Evolutionary conservation across 2,113 vertebrate species (phyloP), one percentile per base, ranked within the genome.

Genomic region (Nymphicus hollandicus): DNA sequence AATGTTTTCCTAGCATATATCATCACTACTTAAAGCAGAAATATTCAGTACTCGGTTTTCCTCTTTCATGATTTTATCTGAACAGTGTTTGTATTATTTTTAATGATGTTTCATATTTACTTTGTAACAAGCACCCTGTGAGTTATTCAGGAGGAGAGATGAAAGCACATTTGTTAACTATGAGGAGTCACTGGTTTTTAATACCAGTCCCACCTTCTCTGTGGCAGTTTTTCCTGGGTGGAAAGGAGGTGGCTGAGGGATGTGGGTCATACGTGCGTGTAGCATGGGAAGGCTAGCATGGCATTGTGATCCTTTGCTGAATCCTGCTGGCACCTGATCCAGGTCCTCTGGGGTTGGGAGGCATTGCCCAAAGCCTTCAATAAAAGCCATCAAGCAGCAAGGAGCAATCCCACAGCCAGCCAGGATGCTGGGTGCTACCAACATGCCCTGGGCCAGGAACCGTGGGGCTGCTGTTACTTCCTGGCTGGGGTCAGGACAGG

Each of bases 21-120:
- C 41, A 47, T 91, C 29, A 47, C 65, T 78, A 31, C 37, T 86
- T 84, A 84, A 78, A 74, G 46, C 19, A 88, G 43, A 88, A 93
- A 55, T 92, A 93, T 33, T 86, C 46, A 37, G 9, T 60, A n/a
- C 65, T 10, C 1, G 0, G 83, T 88, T 63, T 29, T 81, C 23
- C 6, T 80, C n/a, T 84, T 93, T 63, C 43, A 17, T 27, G n/a
- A 43, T 56, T 83, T 35, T 64, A 27, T 58, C 46, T 74, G 55
- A 88, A 24, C 3, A 63, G 4, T 43, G 10, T 60, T 87, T 81
- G 29, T 78, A 47, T 58, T 70, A 37, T 81, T 90, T 80, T 66
- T 31, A 39, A 11, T 56, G n/a, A 53, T 86, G 13, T 44, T 65
- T 88, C 15, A 2, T 83, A 66, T 80, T 93, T 73, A 37, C 19